A percentile compares a stretch with the other conserved stretches of the same genome.
These are phyloP conservation scores for Peromyscus leucopus DNA, from an alignment of 2,113 vertebrate species.

Conservation along the genomic window DNA sequence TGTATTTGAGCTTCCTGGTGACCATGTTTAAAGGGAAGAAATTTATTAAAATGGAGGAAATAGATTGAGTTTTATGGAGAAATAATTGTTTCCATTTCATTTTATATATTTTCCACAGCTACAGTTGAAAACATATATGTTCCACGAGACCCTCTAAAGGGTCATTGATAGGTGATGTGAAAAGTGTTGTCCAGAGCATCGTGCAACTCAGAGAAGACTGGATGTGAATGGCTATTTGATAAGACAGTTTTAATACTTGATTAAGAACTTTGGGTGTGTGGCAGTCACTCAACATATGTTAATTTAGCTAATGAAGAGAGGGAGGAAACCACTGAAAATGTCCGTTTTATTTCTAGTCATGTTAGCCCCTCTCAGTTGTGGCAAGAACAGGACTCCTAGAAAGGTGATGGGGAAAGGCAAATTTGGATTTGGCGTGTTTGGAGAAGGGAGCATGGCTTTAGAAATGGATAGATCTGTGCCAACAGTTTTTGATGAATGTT, in stretches of 20 bases:
- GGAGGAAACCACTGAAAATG: not conserved
- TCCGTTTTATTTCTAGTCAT: not conserved
- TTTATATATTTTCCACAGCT: constrained; percentile 32
- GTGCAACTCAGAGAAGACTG: not conserved
- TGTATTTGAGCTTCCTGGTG: constrained; percentile 43
- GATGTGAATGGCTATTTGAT: not conserved
- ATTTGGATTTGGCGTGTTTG: not conserved
- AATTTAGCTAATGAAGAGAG: not conserved
- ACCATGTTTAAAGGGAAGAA: constrained; percentile 22
- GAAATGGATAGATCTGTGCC: not conserved
- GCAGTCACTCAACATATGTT: not conserved
- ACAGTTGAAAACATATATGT: not conserved
- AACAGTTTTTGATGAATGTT: not conserved
- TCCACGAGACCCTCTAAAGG: not conserved
- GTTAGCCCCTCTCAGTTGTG: not conserved
- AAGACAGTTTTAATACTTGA: not conserved
- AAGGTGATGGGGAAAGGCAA: not conserved
- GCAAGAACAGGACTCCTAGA: not conserved
- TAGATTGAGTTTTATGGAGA: not conserved
- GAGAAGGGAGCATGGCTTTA: not conserved
- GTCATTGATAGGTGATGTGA: not conserved
- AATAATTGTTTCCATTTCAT: not conserved
- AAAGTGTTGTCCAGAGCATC: not conserved
- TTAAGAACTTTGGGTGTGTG: not conserved
- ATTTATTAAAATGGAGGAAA: constrained; percentile 10